A percentile compares a stretch with the other conserved stretches of the same genome.
Evolutionary conservation across 1,140 invertebrate genomes (phyloP).

Genomic region (Aphelinus atriplicis): DNA sequence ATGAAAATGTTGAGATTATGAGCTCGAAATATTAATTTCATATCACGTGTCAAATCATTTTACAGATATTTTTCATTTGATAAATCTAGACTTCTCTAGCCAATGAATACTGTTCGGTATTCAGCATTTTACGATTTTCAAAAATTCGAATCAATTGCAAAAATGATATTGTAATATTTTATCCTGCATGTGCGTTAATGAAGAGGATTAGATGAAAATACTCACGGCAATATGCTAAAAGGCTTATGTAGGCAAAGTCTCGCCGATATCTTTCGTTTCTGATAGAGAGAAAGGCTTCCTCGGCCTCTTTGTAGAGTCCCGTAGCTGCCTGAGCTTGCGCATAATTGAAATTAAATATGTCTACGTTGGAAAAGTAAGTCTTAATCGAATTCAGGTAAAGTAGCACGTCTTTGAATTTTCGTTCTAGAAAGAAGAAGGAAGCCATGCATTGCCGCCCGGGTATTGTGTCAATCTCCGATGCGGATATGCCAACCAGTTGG

Average conservation of each 20-base stretch:
- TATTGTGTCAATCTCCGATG: conserved; percentile 94
- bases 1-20: too few species aligned
- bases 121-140: too few species aligned
- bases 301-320: conserved; percentile 94
- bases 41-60: too few species aligned
- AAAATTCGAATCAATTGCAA: too few species aligned
- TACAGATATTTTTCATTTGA: too few species aligned
- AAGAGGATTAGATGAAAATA: conserved; percentile 38
- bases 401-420: conserved; percentile 95
- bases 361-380: conserved; percentile 95
- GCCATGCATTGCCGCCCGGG: conserved; percentile 97
- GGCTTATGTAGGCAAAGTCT: conserved; percentile 89
- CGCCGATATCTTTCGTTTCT: conserved; percentile 85
- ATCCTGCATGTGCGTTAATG: background rate
- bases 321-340: conserved; percentile 94
- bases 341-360: conserved; percentile 98
- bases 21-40: too few species aligned
- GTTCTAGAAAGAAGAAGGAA: conserved; percentile 92
- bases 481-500: conserved; percentile 94
- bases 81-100: too few species aligned
- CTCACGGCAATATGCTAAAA: conserved; percentile 88
- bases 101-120: too few species aligned
- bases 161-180: too few species aligned
- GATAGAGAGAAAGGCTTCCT: conserved; percentile 89
- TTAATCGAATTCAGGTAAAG: conserved; percentile 97